Evolutionary conservation across 2,797 vertebrate species (phyloP), one percentile per base, ranked within the genome.

Genomic region (Myioborus miniatus): DNA sequence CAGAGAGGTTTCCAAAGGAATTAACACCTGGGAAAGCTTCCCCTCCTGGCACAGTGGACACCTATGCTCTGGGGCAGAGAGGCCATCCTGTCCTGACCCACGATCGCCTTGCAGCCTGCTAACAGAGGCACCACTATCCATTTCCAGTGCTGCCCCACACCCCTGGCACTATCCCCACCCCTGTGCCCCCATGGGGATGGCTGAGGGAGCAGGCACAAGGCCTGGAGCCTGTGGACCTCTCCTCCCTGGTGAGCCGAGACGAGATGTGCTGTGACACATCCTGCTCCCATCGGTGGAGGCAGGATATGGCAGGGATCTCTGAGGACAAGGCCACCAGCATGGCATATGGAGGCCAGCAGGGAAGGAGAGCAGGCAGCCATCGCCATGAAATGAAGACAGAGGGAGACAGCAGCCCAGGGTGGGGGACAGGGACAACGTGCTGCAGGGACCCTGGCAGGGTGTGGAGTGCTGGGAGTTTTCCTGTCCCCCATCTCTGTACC

Each of bases 271-370:
- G 60, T 65, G 94, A 93, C 94, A 95, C 71, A 72, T 80, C 88
- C 88, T 4, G 5, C 83, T 82, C 63, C 2, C 70, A 39, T 67
- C 32, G 5, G 65, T 1, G 16, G 63, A 89, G 84, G 67, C 34
- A 1, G 87, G 93, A 79, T 82, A 43, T 2, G n/a, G 70, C 22
- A 6, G 81, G 78, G 70, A 89, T 89, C 87, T 82, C 78, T 6
- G 75, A 95, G 89, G 82, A 96, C 91, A 94, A 92, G 78, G 92
- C 94, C 94, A 92, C 89, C 71, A 68, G 93, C n/a, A 0, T 6
- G 78, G 91, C 96, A 92, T 68, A 90, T 68, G 94, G 91, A 92
- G 69, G 62, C 78, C 74, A 21, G 95, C 86, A 88, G 91, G 80
- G 77, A 92, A 83, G 47, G 46, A 76, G 82, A 96, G 62, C 71